Base-by-base conservation (phyloP, 2,113 vertebrate species). In the Festucalex cinctus region DNA sequence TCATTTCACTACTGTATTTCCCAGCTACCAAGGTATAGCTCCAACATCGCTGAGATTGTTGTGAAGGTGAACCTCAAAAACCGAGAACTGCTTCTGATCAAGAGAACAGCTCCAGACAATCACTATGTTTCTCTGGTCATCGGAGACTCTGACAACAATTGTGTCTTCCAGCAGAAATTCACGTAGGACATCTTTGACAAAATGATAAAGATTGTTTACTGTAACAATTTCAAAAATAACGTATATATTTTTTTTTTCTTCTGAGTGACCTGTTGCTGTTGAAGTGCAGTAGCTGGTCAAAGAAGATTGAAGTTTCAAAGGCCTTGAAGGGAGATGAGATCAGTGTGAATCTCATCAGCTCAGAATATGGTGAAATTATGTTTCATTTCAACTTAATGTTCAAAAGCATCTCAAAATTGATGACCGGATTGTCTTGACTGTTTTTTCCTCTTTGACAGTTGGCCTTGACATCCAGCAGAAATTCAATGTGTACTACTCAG, bases 281-380 rank as follows among this genome's bases (percentile, higher is more conserved):
- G 74, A 98, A 93, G 89, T 75, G 78, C 85, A 94, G 95, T 59
- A 94, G 84, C 57, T 99, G 95, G 96, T 89, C 83, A 1, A 98
- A 94, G 88, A 98, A 94, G 87, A 90, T 96, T 62, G 93, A 96
- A 74, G 93, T 98, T 70, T 82, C 83, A 37, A 94, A 92, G 90
- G 79, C 92, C 76, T 74, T 88, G 16, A 89, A 86, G 72, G 95
- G 94, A 88, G 92, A 94, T 71, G 93, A 95, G 63, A 89, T 99
- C 81, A 94, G 88, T 81, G 84, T 98, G 86, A 92, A 95, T 89
- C 86, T 99, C 79, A 95, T 99, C 80, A 98, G 96, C 88, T 97
- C 96, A 85, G 95, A 98, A 83, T 98, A 95, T 67, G 96, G 97
- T 98, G 84, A 80, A 90, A 56, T 17, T 17, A 71, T 65, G n/a